Conservation (phyloP, 1,140 invertebrate genomes). For the Megalopta genalis region DNA sequence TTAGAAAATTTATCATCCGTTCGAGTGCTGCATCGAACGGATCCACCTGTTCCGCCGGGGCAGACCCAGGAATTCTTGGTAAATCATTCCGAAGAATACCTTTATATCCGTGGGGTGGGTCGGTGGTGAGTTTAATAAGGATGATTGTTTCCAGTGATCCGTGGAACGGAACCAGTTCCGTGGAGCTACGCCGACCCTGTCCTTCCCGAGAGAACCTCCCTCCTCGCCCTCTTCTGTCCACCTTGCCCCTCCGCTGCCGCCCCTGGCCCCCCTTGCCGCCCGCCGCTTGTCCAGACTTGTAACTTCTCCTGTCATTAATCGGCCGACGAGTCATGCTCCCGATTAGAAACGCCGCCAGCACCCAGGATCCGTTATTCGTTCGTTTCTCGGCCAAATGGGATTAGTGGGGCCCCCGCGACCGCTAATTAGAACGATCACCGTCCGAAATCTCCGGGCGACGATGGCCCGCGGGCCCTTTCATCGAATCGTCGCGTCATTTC, state of each 20-base stretch:
- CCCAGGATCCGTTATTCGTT: conserved; percentile 48
- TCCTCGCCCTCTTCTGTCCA: not conserved
- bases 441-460: not conserved
- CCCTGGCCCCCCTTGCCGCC: not conserved
- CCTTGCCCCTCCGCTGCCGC: not conserved
- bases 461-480: no score
- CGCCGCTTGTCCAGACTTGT: conserved; percentile 34
- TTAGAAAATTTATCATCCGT: conserved; percentile 49
- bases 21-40: conserved; percentile 30
- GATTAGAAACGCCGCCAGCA: conserved; percentile 63
- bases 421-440: conserved; percentile 51
- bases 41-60: conserved; percentile 58
- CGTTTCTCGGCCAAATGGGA: conserved; percentile 58
- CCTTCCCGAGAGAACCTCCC: conserved; percentile 2
- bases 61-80: conserved; percentile 59
- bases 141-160: conserved; percentile 72
- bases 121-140: conserved; percentile 69
- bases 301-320: conserved; percentile 66
- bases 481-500: no score
- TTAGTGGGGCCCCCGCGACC: conserved; percentile 48
- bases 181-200: conserved; percentile 34
- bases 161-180: conserved; percentile 66
- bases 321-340: conserved; percentile 64
- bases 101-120: conserved; percentile 61
- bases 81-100: conserved; percentile 67